phyloP scores from a whole-genome alignment of 2,113 vertebrate genomes.

The Podilymbus podiceps region DNA sequence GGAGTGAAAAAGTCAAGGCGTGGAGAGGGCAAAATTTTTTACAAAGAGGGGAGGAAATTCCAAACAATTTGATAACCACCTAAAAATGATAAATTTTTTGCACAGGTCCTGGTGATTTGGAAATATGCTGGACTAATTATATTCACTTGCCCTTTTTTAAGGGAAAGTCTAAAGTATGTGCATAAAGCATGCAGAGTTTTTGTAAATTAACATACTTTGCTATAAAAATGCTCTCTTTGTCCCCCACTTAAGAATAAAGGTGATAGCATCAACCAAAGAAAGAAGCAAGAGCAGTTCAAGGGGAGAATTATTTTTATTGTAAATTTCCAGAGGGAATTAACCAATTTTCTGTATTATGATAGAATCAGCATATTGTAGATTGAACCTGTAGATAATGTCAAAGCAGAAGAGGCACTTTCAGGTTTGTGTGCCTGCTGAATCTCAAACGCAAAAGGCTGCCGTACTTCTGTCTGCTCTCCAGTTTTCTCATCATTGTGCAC shows the following conservation, averaged over 20 bases:
- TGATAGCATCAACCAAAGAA: slow-evolving; percentile 85
- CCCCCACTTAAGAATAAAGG: slow-evolving; percentile 67
- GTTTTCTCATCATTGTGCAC: slow-evolving; percentile 65
- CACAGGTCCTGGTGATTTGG: neutral
- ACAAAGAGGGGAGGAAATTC: neutral
- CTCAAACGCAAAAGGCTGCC: slow-evolving; percentile 64
- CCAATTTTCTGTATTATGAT: slow-evolving; percentile 91
- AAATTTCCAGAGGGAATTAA: slow-evolving; percentile 84
- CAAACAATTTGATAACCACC: neutral
- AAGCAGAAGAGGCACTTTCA: slow-evolving; percentile 65
- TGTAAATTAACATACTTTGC: slow-evolving; percentile 26
- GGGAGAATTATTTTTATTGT: slow-evolving; percentile 85
- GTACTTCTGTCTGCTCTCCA: slow-evolving; percentile 61
- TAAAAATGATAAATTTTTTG: neutral
- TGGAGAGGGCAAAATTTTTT: neutral
- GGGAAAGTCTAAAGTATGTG: neutral
- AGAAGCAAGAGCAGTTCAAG: slow-evolving; percentile 84
- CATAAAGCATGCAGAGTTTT: neutral
- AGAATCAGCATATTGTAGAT: slow-evolving; percentile 90
- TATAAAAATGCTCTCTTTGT: slow-evolving; percentile 52
- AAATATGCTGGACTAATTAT: neutral
- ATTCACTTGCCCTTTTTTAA: neutral
- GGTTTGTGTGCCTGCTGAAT: slow-evolving; percentile 71
- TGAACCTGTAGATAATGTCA: slow-evolving; percentile 82
- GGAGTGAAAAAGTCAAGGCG: neutral